Evolutionary conservation across 2,888 invertebrate species (phyloP).

Genomic region (Amphipoea lucens): DNA sequence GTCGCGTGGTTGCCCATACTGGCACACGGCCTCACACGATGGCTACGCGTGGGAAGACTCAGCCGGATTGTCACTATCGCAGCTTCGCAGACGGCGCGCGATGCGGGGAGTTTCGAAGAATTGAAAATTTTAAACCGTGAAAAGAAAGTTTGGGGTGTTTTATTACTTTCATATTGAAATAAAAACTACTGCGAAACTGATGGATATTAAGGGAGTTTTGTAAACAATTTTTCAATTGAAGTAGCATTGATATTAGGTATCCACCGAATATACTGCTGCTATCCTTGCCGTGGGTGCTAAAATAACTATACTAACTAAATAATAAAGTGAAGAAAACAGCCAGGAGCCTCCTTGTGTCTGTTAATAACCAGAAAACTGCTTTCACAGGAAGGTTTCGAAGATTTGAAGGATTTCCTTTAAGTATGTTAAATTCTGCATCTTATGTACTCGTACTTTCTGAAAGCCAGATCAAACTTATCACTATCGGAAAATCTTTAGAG

Average conservation of each 20-base stretch:
- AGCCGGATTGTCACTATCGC: conserved; percentile 47
- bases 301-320: neutral
- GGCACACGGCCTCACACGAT: conserved; percentile 16
- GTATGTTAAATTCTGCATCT: neutral
- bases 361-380: neutral
- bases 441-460: neutral
- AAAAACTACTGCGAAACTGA: neutral
- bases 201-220: neutral
- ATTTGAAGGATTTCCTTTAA: neutral
- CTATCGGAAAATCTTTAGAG: neutral
- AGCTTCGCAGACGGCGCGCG: conserved; percentile 9
- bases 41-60: conserved; percentile 35
- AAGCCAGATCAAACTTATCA: neutral
- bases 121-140: neutral
- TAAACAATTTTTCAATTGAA: neutral
- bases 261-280: neutral
- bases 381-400: neutral
- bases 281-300: neutral
- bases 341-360: neutral
- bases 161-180: conserved; percentile 17
- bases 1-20: conserved; percentile 9
- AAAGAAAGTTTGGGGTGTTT: neutral
- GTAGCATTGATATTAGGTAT: neutral
- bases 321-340: neutral
- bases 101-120: conserved; percentile 10